Base-by-base conservation (phyloP, 2,888 invertebrate species). In the Geotrupes spiniger region DNA sequence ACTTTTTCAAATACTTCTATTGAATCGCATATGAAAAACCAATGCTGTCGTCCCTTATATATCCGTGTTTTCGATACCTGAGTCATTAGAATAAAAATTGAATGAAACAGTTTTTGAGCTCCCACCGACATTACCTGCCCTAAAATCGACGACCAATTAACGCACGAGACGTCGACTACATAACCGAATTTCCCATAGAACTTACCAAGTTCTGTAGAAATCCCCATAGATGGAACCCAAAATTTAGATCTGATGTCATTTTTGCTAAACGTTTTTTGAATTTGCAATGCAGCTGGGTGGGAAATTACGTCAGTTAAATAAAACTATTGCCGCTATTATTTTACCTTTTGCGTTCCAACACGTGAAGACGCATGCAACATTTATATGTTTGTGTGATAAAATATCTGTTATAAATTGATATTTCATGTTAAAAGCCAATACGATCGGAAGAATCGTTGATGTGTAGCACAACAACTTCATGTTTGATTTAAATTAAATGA, bases 141-240 rank as follows among this genome's bases (percentile, higher is more conserved):
- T 11, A 45, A 36, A 29, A 42, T 10, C 12, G n/a, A 6, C 9
- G 41, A 17, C 50, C 50, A 50, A 11, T 46, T 38, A 21, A 11
- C 21, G n/a, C 42, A 42, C 14, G 36, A 29, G 9, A 42, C 12
- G 12, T 46, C 36, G 9, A 42, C 14, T 11, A 50, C 33, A 15
- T 41, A 50, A 14, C 41, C 38, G 38, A 46, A 50, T 27, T 15
- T 45, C n/a, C 41, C 42, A 31, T 41, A 31, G 26, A 46, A 50
- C 25, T 50, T 41, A 9, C 42, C 28, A 2, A 36, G 26, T 11
- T 43, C 25, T 2, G 25, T 12, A 8, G 12, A 2, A 8, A 4
- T 15, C 6, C 15, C 2, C 6, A 31, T 4, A 36, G 28, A 17
- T 17, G n/a, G 21, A 17, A 12, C 8, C 15, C 2, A 6, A 33